Percentiles rank a stretch among this genome's conserved stretches.
Evolutionary conservation across 1,140 invertebrate species (phyloP).

Genomic region (Trichoplusia ni): DNA sequence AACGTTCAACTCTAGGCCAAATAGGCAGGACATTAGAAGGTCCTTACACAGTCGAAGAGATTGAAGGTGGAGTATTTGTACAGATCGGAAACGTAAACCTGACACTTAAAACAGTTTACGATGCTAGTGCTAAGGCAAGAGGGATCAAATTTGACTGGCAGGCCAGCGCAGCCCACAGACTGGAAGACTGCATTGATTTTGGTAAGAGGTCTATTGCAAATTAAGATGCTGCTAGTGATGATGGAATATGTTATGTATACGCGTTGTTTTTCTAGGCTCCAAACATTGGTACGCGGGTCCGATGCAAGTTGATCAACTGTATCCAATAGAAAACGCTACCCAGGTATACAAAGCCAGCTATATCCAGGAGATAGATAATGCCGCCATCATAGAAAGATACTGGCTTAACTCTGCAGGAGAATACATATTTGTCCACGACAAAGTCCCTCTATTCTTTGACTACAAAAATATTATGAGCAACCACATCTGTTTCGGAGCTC

Average conservation of each 20-base stretch:
- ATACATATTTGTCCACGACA: conserved; percentile 84
- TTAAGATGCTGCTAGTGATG: too few species aligned
- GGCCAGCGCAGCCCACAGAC: conserved; percentile 47
- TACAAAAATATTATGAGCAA: conserved; percentile 84
- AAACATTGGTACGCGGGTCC: conserved; percentile 84
- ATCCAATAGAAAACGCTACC: conserved; percentile 85
- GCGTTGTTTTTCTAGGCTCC: not conserved
- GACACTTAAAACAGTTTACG: conserved; percentile 55
- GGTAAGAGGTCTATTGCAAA: too few species aligned
- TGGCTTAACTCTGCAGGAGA: conserved; percentile 88
- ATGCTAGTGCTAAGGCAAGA: conserved; percentile 48
- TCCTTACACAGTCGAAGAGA: conserved; percentile 46
- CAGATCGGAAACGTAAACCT: conserved; percentile 53
- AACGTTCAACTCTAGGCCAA: conserved; percentile 51
- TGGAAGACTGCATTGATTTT: conserved; percentile 75
- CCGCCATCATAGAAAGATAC: conserved; percentile 87
- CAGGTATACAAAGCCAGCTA: conserved; percentile 84
- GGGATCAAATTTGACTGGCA: conserved; percentile 72
- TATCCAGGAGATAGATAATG: conserved; percentile 84
- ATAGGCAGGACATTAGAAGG: conserved; percentile 62
- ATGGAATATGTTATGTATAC: too few species aligned
- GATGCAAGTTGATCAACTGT: conserved; percentile 83
- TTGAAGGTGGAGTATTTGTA: conserved; percentile 56
- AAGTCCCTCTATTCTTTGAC: conserved; percentile 87
- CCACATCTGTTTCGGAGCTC: conserved; percentile 83